A percentile compares a stretch with the other conserved stretches of the same genome.
Evolutionary conservation across 2,113 vertebrate species (phyloP).

Genomic region (Brachyhypopomus gauderio): DNA sequence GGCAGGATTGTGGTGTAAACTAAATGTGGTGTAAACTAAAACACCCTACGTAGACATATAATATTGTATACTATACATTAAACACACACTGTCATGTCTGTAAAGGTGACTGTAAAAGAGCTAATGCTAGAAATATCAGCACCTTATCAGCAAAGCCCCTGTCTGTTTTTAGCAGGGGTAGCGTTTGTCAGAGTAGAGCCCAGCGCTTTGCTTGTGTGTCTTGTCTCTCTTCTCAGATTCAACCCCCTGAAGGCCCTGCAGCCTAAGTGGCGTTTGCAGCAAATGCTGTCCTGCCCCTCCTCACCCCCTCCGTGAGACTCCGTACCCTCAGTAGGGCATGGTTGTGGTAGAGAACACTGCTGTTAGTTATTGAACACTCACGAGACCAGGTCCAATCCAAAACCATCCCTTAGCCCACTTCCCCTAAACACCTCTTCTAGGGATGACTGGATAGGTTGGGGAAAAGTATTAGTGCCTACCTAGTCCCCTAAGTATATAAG

Average conservation of each 20-base stretch:
- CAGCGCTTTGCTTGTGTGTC: slow-evolving; percentile 52
- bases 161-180: not conserved
- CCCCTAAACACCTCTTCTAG: not conserved
- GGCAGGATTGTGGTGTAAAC: not conserved
- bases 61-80: not conserved
- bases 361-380: slow-evolving; percentile 11
- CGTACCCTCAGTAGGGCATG: slow-evolving; percentile 62
- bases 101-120: not conserved
- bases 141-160: not conserved
- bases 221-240: slow-evolving; percentile 74
- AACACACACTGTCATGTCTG: not conserved
- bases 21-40: not conserved
- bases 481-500: not conserved
- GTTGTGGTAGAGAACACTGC: slow-evolving; percentile 32
- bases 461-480: not conserved
- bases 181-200: slow-evolving; percentile 33
- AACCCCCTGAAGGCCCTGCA: slow-evolving; percentile 79
- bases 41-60: too few relatives aligned
- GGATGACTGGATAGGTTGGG: not conserved
- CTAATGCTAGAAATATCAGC: not conserved
- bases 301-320: slow-evolving; percentile 72
- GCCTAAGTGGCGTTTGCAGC: slow-evolving; percentile 77
- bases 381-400: slow-evolving; percentile 23
- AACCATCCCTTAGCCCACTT: slow-evolving; percentile 31
- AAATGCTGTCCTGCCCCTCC: slow-evolving; percentile 69